Conservation (phyloP, 2,113 vertebrate genomes). For the Psammodynastes pulverulentus region DNA sequence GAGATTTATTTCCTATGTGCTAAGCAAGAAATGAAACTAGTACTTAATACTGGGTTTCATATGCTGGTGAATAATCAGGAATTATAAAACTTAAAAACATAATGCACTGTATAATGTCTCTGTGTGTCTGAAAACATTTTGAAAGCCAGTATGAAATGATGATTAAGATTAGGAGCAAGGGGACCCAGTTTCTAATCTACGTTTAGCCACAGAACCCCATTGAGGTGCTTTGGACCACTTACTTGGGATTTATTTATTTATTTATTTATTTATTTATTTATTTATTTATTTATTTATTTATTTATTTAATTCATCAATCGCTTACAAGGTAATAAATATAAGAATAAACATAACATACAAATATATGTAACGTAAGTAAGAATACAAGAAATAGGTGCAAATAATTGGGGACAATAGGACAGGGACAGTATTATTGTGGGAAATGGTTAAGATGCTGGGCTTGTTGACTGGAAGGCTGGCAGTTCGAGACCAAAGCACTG, state of each 20-base stretch:
- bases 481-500: background rate
- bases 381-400: no score
- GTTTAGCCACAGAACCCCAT: background rate
- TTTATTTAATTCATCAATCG: no score
- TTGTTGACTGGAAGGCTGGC: background rate
- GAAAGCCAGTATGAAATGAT: background rate
- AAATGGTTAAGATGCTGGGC: background rate
- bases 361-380: no score
- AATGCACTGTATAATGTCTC: background rate
- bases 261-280: no score
- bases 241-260: no score
- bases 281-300: no score
- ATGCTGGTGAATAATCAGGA: background rate
- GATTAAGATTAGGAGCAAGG: background rate
- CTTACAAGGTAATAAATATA: no score
- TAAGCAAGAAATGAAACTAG: background rate
- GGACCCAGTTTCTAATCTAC: background rate
- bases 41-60: background rate
- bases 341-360: no score
- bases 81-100: background rate
- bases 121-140: background rate
- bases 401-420: no score
- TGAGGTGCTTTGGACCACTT: background rate
- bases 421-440: no score
- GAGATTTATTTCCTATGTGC: background rate